Base-by-base conservation (phyloP, 2,888 invertebrate genomes). In the Panopea generosa region DNA sequence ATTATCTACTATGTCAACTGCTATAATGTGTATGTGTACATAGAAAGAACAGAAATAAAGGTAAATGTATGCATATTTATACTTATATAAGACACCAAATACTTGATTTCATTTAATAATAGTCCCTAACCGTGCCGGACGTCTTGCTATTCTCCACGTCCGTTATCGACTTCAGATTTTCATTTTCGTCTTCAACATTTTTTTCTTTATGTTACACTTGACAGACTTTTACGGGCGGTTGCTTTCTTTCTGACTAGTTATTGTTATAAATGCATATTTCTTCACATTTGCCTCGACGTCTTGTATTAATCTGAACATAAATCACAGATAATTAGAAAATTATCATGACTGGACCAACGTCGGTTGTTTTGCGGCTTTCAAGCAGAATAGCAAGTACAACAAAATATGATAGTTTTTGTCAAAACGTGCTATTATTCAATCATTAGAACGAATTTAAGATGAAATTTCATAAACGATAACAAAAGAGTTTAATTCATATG, bases 391-490 rank as follows among this genome's bases (percentile, higher is more conserved):
- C 77, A 33, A 56, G 40, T 26, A 59, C 71, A 67, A 47, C 77
- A 77, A 55, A 66, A 63, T 40, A 52, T 72, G 43, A 33, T 55
- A 43, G 55, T 55, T 65, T 45, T 56, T 65, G 65, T 55, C 65
- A 55, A 55, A 55, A 33, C 45, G 47, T 65, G 61, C 72, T 57
- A 77, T 77, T 77, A 77, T 68, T 60, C 77, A 72, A 72, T 77
- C 77, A 66, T 73, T 77, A 72, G 72, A 66, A 69, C 52, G 65
- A 52, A 55, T 77, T 77, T 72, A 72, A 72, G 68, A 72, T 72
- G 72, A 77, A 69, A 65, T 69, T 68, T 61, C 77, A 69, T 72
- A 73, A 72, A 77, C 63, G 65, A 65, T 55, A 65, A 77, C 77
- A 77, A 77, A 65, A 68, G 69, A 38, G 50, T 53, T 33, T 55